These are phyloP conservation scores for Potamarius usumacintae DNA, from an alignment of 2,113 vertebrate genomes.

Conservation along the genomic window DNA sequence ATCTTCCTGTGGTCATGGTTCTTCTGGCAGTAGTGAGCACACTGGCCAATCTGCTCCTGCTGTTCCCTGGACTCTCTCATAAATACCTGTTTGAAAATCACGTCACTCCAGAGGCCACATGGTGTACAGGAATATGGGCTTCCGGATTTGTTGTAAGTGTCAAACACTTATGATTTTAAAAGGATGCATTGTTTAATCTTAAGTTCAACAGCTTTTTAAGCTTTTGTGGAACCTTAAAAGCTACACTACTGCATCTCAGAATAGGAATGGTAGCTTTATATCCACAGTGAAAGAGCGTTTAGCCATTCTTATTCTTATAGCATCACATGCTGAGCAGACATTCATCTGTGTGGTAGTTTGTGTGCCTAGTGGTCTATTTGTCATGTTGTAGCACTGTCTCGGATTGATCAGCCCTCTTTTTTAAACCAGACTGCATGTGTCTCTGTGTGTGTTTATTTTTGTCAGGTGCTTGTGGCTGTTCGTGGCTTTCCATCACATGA, in stretches of 20 bases:
- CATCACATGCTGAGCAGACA: not conserved
- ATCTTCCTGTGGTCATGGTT: constrained; percentile 72
- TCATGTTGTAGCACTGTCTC: not conserved
- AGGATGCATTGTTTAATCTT: not conserved
- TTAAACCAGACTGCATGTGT: not conserved
- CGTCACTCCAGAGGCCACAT: constrained; percentile 76
- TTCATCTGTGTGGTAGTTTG: not conserved
- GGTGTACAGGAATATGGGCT: constrained; percentile 76
- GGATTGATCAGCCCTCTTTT: not conserved
- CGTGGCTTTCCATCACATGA: constrained; percentile 58
- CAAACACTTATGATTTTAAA: not conserved
- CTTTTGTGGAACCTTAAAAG: not conserved
- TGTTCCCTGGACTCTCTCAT: constrained; percentile 73
- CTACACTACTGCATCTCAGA: not conserved
- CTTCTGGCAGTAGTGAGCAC: constrained; percentile 74
- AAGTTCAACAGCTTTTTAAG: not conserved
- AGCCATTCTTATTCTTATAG: not conserved
- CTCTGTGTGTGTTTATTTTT: constrained; percentile 32
- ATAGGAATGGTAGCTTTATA: not conserved
- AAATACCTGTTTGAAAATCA: constrained; percentile 70
- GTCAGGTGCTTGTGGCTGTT: constrained; percentile 67
- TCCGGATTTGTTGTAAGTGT: constrained; percentile 80
- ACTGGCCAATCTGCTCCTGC: constrained; percentile 76
- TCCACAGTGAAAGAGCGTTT: not conserved
- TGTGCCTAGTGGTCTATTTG: not conserved